A percentile compares a stretch with the other conserved stretches of the same genome.
Evolutionary conservation across 2,888 invertebrate genomes (phyloP).

Genomic region (Diaphora mendica): DNA sequence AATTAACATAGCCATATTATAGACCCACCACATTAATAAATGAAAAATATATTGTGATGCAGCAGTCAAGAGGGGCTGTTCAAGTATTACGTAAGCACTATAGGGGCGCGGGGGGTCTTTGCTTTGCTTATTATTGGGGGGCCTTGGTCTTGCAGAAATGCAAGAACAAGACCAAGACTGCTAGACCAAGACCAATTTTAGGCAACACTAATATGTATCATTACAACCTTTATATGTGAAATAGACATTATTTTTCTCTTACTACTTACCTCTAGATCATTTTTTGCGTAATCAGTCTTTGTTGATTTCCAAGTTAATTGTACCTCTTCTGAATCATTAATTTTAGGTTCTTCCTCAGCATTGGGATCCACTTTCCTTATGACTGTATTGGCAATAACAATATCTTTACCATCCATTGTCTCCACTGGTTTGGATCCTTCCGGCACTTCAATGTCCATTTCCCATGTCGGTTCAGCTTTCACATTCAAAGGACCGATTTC

Average conservation of each 20-base stretch:
- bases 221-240: neutral
- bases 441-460: slow-evolving; percentile 77
- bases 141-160: no score
- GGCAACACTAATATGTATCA: no score
- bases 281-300: slow-evolving; percentile 45
- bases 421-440: slow-evolving; percentile 59
- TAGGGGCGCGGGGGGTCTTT: no score
- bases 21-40: no score
- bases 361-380: slow-evolving; percentile 79
- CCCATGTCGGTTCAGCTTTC: slow-evolving; percentile 80
- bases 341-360: slow-evolving; percentile 52
- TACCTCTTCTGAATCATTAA: slow-evolving; percentile 54
- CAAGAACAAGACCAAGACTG: no score
- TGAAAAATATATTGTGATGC: no score
- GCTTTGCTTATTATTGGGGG: no score
- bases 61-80: no score
- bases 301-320: slow-evolving; percentile 70
- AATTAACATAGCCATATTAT: no score
- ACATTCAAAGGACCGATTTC: slow-evolving; percentile 77
- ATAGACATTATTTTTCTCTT: slow-evolving; percentile 8
- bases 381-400: slow-evolving; percentile 81
- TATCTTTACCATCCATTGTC: slow-evolving; percentile 71
- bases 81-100: no score
- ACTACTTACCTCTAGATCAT: slow-evolving; percentile 72
- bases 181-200: no score